A percentile compares a stretch with the other conserved stretches of the same genome.
Conservation (phyloP, 2,797 vertebrate genomes). For the Pangasius sanitwongsei region DNA sequence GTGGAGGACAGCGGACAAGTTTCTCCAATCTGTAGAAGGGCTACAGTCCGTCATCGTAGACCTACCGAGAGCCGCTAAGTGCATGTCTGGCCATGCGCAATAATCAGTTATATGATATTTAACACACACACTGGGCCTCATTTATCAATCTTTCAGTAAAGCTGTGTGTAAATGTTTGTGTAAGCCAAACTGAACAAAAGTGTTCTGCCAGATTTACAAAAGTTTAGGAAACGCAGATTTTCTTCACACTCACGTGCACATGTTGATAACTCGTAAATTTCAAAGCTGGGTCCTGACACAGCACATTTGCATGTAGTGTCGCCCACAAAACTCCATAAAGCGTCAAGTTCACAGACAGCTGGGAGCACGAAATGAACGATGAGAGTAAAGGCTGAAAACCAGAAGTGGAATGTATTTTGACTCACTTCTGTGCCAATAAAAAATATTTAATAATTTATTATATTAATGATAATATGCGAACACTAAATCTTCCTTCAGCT, state of each 20-base stretch:
- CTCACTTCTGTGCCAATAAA: not conserved
- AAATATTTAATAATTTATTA: not conserved
- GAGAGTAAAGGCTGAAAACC: not conserved
- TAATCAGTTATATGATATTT: not conserved
- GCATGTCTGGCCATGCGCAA: not conserved
- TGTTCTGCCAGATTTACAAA: too few relatives aligned
- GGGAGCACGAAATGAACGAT: not conserved
- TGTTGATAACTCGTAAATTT: too few relatives aligned
- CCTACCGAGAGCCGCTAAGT: not conserved
- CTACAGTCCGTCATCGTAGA: not conserved
- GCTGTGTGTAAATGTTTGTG: not conserved
- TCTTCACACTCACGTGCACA: too few relatives aligned
- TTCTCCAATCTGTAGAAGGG: not conserved
- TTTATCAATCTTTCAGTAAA: not conserved
- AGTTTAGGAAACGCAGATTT: too few relatives aligned
- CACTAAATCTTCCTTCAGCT: not conserved
- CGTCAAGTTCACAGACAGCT: not conserved
- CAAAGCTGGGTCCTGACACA: not conserved
- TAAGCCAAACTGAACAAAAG: not conserved
- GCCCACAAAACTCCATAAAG: not conserved
- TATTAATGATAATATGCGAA: not conserved
- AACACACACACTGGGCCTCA: not conserved
- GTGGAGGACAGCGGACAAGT: not conserved
- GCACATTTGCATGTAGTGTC: not conserved
- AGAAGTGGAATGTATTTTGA: not conserved